phyloP scores from a whole-genome alignment of 2,888 invertebrate genomes.

The Cyaniris semiargus region DNA sequence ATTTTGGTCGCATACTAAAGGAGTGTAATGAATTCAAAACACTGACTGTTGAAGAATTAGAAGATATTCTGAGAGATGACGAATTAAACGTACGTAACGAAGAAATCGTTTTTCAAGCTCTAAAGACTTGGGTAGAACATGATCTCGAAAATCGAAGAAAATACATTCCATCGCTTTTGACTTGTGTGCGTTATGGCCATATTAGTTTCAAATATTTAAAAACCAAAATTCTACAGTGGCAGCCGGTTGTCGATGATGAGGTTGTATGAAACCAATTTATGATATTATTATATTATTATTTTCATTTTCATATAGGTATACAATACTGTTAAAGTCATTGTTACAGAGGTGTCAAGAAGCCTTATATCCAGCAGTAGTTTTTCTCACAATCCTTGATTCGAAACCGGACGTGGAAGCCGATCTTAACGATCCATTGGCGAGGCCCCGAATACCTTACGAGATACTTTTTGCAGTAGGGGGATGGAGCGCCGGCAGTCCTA shows the following conservation, averaged over 20 bases:
- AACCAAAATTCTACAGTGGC: slow-evolving; percentile 79
- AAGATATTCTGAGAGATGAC: slow-evolving; percentile 84
- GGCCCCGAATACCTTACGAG: slow-evolving; percentile 88
- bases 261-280: slow-evolving; percentile 49
- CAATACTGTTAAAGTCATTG: slow-evolving; percentile 32
- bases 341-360: slow-evolving; percentile 78
- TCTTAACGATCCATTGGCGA: slow-evolving; percentile 80
- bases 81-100: slow-evolving; percentile 86
- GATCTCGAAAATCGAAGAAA: slow-evolving; percentile 76
- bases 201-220: slow-evolving; percentile 81
- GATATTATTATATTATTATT: not conserved
- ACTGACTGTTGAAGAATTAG: slow-evolving; percentile 81
- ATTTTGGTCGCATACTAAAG: slow-evolving; percentile 82
- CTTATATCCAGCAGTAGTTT: slow-evolving; percentile 76
- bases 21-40: slow-evolving; percentile 83
- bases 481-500: slow-evolving; percentile 92
- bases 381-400: slow-evolving; percentile 75
- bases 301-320: not conserved
- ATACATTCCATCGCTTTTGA: slow-evolving; percentile 81
- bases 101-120: slow-evolving; percentile 87
- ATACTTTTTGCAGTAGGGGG: slow-evolving; percentile 92
- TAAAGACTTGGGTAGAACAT: slow-evolving; percentile 85
- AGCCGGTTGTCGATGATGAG: slow-evolving; percentile 73
- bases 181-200: slow-evolving; percentile 84
- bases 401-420: slow-evolving; percentile 73